Evolutionary conservation across 2,888 invertebrate species (phyloP).

Genomic region (Meiosimyza platycephala): DNA sequence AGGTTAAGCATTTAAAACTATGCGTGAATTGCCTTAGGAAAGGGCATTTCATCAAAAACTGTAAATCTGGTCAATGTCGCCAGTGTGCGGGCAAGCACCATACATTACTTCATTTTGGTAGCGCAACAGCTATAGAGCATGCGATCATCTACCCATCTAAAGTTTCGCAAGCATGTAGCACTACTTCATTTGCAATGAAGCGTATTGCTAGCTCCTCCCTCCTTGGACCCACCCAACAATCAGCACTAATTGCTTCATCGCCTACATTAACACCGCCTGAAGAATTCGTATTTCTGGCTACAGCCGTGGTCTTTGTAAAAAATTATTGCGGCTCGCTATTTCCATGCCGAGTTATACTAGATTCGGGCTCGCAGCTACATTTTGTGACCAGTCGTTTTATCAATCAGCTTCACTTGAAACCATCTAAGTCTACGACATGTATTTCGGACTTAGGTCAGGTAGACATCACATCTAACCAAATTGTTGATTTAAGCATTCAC

Average conservation of each 20-base stretch:
- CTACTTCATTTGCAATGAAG: not conserved
- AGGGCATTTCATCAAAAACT: slow-evolving; percentile 31
- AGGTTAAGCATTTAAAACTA: slow-evolving; percentile 27
- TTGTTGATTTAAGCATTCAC: too few species aligned
- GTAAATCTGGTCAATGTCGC: slow-evolving; percentile 26
- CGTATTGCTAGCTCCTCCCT: too few species aligned
- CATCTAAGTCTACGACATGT: not conserved
- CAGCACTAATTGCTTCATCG: not conserved
- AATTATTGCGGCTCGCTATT: slow-evolving; percentile 32
- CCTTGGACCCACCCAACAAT: not conserved
- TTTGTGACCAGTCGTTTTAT: slow-evolving; percentile 19
- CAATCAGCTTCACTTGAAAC: slow-evolving; percentile 26
- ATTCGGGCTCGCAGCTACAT: slow-evolving; percentile 34
- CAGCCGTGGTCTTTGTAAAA: slow-evolving; percentile 40
- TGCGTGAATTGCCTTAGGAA: slow-evolving; percentile 38
- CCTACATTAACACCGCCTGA: not conserved
- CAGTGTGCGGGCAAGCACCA: slow-evolving; percentile 32
- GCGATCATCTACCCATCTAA: not conserved
- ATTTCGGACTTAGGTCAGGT: slow-evolving; percentile 26
- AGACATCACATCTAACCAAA: too few species aligned
- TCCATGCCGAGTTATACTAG: slow-evolving; percentile 38
- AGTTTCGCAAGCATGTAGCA: not conserved
- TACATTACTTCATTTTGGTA: slow-evolving; percentile 24
- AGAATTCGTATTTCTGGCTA: slow-evolving; percentile 24
- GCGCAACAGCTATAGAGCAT: too few species aligned